Evolutionary conservation across 2,113 vertebrate genomes (phyloP), one percentile per base, ranked within the genome.

Genomic region (Crotalus viridis): DNA sequence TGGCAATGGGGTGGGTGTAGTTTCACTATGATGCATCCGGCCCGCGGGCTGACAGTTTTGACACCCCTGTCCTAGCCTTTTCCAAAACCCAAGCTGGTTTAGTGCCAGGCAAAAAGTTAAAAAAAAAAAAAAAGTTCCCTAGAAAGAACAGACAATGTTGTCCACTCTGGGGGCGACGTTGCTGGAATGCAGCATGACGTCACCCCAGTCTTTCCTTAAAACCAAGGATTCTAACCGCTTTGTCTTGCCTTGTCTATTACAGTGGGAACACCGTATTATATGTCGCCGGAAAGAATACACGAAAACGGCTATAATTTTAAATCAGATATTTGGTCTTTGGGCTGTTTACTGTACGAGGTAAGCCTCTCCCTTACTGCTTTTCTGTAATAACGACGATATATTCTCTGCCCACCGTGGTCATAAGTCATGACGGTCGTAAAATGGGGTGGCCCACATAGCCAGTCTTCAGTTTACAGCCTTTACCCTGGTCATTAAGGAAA

Each of bases 271-370:
- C 99, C 99, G 3, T 99, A 99, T 98, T 99, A 99, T 95, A 99
- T 99, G 99, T 99, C 99, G 95, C 99, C 99, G 0, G 99, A 99
- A 98, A 98, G 99, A 97, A 99, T 99, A 98, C 99, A 99, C 15
- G 99, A 99, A 98, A 99, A 99, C 4, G 99, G 99, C 97, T 99
- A 99, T 98, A 99, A 99, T 98, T 99, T 99, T 98, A 99, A 99
- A 97, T 99, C 99, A n/a, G 99, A 99, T 98, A 99, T 99, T 98
- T 99, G 99, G 99, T 99, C 99, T 94, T 98, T 99, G 97, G 99
- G 99, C 97, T 99, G 99, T 96, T 98, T 99, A 95, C 97, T 99
- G 85, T 99, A 99, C 1, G 99, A 99, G 99, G 99, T 99, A 98
- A 98, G 97, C 94, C 93, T 91, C 94, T 91, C 90, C 52, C 61